Base-by-base conservation (phyloP, 2,797 vertebrate genomes). In the Clarias platycephalus region DNA sequence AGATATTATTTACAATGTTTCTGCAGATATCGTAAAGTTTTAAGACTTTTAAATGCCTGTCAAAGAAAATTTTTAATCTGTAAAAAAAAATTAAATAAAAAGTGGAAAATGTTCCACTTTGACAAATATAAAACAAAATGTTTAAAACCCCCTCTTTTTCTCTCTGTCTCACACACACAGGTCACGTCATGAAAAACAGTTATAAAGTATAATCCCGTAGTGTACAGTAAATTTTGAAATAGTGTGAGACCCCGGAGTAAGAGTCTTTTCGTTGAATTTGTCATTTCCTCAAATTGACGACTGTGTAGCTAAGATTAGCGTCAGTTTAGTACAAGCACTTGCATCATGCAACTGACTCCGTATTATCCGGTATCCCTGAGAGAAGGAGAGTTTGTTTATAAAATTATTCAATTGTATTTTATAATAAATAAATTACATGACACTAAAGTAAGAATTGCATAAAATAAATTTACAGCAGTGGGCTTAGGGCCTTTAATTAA, bases 281-380 rank as follows among this genome's bases (percentile, higher is more conserved):
- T 26, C 76, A 79, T 79, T 80, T 49, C 22, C 22, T 44, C 62
- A 64, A 64, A 28, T 80, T 64, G 77, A 80, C 60, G 40, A 80
- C 60, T 66, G 40, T 16, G 77, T 64, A 28, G 16, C n/a, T 66
- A 78, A 40, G 7, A 31, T 63, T 78, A 80, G 62, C 37, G 13
- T 64, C 60, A 80, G 77, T 80, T 80, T 37, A 80, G 37, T 66
- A 66, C 77, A 66, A 28, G 77, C 62, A 49, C 60, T 80, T 80
- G 77, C 77, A 80, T 80, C 60, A 80, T 80, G 77, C 77, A 9
- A 80, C 77, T 49, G 77, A 80, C 58, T 63, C 76, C 18, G 58
- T 40, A 79, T 79, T 79, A 79, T 62, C 37, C 5, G 15, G 37
- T 49, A 64, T 63, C 44, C 15, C 5, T 34, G 57, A 58, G 80